Percentiles rank a stretch among this genome's conserved stretches.
Conservation (phyloP, 2,888 invertebrate genomes). For the Baronia brevicornis region DNA sequence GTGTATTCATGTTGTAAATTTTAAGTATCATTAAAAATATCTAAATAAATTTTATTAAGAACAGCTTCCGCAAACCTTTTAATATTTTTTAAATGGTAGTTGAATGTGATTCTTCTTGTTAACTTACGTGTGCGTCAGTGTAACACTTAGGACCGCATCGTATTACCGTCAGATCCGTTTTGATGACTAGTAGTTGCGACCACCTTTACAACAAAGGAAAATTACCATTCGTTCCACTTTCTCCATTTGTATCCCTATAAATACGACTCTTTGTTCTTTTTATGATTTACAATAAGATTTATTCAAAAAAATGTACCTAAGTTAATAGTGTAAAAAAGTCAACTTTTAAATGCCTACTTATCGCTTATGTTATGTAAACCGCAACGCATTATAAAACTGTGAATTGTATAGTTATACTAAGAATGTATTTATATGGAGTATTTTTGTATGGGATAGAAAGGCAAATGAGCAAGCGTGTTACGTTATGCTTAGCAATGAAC, state of each 20-base stretch:
- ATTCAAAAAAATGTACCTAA: too few relatives aligned
- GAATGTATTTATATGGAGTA: not conserved
- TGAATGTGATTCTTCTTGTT: conserved; percentile 13
- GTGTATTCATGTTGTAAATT: too few relatives aligned
- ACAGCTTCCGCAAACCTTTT: conserved; percentile 2
- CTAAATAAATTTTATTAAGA: too few relatives aligned
- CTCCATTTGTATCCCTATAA: conserved; percentile 32
- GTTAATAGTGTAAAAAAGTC: too few relatives aligned
- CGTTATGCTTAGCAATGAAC: too few relatives aligned
- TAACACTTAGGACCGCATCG: conserved; percentile 9
- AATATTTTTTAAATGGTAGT: conserved; percentile 8
- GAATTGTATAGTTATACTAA: conserved; percentile 3
- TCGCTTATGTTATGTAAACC: conserved; percentile 7
- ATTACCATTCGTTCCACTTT: conserved; percentile 56
- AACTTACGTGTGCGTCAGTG: conserved; percentile 12
- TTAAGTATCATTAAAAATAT: too few relatives aligned
- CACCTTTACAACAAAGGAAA: conserved; percentile 38
- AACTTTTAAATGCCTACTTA: not conserved
- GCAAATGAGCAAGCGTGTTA: too few relatives aligned
- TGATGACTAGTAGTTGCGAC: conserved; percentile 21
- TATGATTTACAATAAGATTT: conserved; percentile 15
- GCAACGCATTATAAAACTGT: conserved; percentile 8
- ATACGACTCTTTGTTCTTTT: conserved; percentile 41
- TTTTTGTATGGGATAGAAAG: too few relatives aligned
- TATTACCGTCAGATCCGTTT: conserved; percentile 13